Conservation (phyloP, 2,113 vertebrate genomes). For the Haemorhous mexicanus region DNA sequence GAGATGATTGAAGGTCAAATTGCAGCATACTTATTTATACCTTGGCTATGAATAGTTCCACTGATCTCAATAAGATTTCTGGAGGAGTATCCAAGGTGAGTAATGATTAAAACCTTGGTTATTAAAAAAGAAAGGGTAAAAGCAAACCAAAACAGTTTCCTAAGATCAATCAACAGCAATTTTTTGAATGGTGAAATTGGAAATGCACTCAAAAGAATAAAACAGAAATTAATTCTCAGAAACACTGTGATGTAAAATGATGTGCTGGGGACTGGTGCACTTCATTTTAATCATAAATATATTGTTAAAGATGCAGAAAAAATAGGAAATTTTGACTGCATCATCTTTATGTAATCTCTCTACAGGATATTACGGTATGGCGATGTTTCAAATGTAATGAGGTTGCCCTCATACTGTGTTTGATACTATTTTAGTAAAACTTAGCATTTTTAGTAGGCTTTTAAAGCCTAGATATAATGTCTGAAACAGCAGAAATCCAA, state of each 20-base stretch:
- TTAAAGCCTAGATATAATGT: neutral
- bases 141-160: neutral
- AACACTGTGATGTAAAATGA: neutral
- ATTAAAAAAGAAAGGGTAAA: slow-evolving; percentile 7
- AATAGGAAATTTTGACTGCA: neutral
- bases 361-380: neutral
- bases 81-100: neutral
- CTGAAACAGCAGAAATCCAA: neutral
- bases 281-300: neutral
- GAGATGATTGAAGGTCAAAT: neutral
- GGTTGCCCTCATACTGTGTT: neutral
- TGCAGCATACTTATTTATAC: neutral
- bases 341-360: neutral
- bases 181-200: neutral
- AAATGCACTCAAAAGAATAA: neutral
- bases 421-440: neutral
- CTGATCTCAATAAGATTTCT: neutral
- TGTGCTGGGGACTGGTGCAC: neutral
- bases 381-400: neutral
- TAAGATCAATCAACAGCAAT: neutral
- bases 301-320: neutral
- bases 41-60: slow-evolving; percentile 16
- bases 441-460: neutral
- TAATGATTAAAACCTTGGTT: neutral
- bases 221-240: neutral